Evolutionary conservation across 2,113 vertebrate species (phyloP).

Genomic region (Epinephelus moara): DNA sequence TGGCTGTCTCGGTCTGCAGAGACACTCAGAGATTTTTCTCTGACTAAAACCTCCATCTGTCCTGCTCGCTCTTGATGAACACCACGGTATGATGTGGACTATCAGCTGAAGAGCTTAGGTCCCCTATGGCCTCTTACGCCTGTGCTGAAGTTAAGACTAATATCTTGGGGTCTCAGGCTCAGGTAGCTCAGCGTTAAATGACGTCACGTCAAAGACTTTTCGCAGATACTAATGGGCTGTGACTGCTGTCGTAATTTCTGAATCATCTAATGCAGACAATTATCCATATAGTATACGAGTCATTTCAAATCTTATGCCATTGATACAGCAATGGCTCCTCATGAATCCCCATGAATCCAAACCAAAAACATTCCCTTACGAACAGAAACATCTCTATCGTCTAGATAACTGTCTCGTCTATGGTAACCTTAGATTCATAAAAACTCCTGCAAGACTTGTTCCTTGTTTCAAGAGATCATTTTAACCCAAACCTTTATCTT

Average conservation of each 20-base stretch:
- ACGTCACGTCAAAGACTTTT: conserved; percentile 15
- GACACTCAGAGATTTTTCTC: conserved; percentile 35
- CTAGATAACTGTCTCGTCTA: too few relatives aligned
- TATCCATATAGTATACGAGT: background rate
- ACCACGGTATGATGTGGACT: conserved; percentile 11
- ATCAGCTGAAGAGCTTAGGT: conserved; percentile 34
- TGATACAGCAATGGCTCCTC: background rate
- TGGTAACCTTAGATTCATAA: too few relatives aligned
- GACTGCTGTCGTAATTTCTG: background rate
- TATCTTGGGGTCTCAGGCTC: conserved; percentile 36
- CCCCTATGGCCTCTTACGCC: conserved; percentile 26
- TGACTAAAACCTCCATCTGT: conserved; percentile 43
- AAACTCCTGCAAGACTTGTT: too few relatives aligned
- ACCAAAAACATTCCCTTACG: background rate
- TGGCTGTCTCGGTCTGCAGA: conserved; percentile 47
- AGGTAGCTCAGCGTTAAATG: conserved; percentile 24
- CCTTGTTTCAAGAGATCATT: too few relatives aligned
- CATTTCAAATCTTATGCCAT: background rate
- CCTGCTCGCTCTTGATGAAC: conserved; percentile 23
- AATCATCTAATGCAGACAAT: background rate
- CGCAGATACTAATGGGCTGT: background rate
- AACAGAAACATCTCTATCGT: background rate
- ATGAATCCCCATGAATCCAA: background rate
- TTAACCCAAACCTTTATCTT: too few relatives aligned
- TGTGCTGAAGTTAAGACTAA: conserved; percentile 38